Evolutionary conservation across 2,113 vertebrate genomes (phyloP).

Genomic region (Oncorhynchus kisutch): DNA sequence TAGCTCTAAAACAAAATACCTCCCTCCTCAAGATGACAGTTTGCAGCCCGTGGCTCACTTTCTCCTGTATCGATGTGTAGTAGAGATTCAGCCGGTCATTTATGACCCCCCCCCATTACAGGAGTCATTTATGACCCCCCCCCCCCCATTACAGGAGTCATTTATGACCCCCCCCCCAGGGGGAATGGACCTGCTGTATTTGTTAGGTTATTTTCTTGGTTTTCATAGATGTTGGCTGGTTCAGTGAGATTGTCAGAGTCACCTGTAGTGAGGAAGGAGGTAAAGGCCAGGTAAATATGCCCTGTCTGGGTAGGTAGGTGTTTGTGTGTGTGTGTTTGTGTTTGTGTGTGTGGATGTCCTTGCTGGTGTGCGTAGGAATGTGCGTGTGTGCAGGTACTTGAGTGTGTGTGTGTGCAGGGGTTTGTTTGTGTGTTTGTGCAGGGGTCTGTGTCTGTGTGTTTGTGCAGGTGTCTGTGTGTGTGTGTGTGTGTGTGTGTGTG

Average conservation of each 20-base stretch:
- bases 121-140: no score
- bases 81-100: not conserved
- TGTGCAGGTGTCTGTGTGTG: not conserved
- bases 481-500: not conserved
- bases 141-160: no score
- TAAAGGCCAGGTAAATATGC: constrained; percentile 16
- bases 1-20: not conserved
- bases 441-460: not conserved
- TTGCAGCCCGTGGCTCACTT: not conserved
- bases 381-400: not conserved
- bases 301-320: not conserved
- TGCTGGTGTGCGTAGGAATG: not conserved
- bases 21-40: not conserved
- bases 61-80: not conserved
- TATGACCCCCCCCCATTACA: no score
- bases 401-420: no score
- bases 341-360: no score
- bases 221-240: not conserved
- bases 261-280: not conserved
- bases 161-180: no score
- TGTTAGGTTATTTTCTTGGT: not conserved
- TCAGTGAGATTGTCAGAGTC: not conserved
- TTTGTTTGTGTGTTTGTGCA: not conserved
- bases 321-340: not conserved
- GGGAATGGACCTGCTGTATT: not conserved